Percentiles rank a stretch among this genome's conserved stretches.
Conservation (phyloP, 2,888 invertebrate genomes). For the Andrena hattorfiana region DNA sequence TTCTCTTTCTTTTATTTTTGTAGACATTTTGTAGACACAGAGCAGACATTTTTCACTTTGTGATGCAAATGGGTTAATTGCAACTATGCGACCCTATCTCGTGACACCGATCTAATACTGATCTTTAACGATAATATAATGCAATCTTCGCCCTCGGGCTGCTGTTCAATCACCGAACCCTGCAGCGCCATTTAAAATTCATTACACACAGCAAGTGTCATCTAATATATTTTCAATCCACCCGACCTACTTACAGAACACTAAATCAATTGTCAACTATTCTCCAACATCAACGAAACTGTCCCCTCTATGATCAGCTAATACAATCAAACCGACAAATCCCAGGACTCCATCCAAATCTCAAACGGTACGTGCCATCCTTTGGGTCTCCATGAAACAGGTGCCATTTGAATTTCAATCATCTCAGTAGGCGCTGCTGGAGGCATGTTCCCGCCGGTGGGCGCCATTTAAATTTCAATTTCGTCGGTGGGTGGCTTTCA, state of each 20-base stretch:
- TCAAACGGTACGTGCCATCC: conserved; percentile 30
- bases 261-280: neutral
- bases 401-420: conserved; percentile 42
- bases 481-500: conserved; percentile 13
- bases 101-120: too few species aligned
- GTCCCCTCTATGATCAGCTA: neutral
- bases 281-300: too few species aligned
- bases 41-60: too few species aligned
- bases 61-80: too few species aligned
- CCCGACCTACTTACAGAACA: conserved; percentile 6
- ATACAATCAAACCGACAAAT: neutral
- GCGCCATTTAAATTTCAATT: conserved; percentile 43
- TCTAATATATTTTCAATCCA: neutral
- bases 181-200: neutral
- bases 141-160: neutral
- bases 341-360: neutral
- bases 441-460: conserved; percentile 5
- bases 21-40: too few species aligned
- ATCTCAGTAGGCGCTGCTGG: conserved; percentile 25
- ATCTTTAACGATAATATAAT: neutral
- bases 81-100: too few species aligned
- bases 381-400: conserved; percentile 30
- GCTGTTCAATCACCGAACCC: conserved; percentile 2
- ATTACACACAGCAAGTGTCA: neutral
- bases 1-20: too few species aligned